Evolutionary conservation across 2,888 invertebrate species (phyloP).

Genomic region (Phyto melanocephala): DNA sequence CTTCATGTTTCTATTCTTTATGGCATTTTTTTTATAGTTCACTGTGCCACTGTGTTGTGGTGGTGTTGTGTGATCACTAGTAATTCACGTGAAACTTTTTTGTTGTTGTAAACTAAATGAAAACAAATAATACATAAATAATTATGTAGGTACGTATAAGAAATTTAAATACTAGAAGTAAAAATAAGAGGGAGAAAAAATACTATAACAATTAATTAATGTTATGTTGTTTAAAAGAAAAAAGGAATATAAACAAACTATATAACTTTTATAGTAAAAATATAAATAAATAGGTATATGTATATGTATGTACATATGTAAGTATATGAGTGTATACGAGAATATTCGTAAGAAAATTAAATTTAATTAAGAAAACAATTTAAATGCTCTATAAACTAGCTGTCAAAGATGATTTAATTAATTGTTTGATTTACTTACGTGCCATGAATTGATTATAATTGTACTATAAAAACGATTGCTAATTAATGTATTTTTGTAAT

Average conservation of each 20-base stretch:
- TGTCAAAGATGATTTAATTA: constrained; percentile 24
- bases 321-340: too few relatives aligned
- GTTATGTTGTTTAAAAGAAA: not conserved
- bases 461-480: not conserved
- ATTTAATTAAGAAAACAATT: not conserved
- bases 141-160: not conserved
- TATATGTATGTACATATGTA: too few relatives aligned
- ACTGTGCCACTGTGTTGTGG: constrained; percentile 39
- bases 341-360: not conserved
- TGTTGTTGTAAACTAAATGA: not conserved
- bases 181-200: not conserved
- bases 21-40: constrained; percentile 35
- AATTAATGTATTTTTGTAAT: too few relatives aligned
- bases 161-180: not conserved
- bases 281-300: too few relatives aligned
- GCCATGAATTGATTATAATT: not conserved
- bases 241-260: not conserved
- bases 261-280: not conserved
- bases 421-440: not conserved
- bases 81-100: constrained; percentile 49
- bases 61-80: constrained; percentile 36
- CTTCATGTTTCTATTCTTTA: constrained; percentile 5
- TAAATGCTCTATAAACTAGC: not conserved
- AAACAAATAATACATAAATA: not conserved
- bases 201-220: constrained; percentile 19